Evolutionary conservation across 2,888 invertebrate species (phyloP), one percentile per base, ranked within the genome.

Genomic region (Drosophila borborema): DNA sequence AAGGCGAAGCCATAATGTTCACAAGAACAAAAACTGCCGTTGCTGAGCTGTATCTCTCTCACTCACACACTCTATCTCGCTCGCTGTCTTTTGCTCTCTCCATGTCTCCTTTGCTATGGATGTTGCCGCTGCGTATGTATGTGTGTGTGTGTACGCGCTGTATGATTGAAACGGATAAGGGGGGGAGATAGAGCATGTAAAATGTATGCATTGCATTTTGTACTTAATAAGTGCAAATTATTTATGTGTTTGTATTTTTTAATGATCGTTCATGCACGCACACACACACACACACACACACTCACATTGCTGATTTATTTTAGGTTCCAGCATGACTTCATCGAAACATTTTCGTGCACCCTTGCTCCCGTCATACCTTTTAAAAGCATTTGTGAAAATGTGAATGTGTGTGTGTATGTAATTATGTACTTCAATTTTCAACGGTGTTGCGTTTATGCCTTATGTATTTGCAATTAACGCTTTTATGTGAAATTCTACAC

Each of bases 291-390:
- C 51, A 40, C 51, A 62, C 48, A 36, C 36, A 66, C 53, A 64
- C 41, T 60, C 28, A 70, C 61, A 43, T n/a, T 66, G 76, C 58
- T 69, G 85, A 85, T 85, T 89, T 85, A 87, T 89, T 85, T 84
- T 82, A 80, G 70, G 77, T 86, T 89, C 82, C 82, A 85, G 86
- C 72, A 86, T 86, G 85, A 85, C 85, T 89, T 85, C 85, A 85
- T 85, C 83, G 87, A 51, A 72, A 72, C 74, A 71, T 77, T 79
- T 82, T 72, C 64, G 53, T 51, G 56, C 46, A 51, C 67, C 64
- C 58, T 80, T 63, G 49, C 46, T 63, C 63, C 63, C 9, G 8
- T 49, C 28, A 45, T 48, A 51, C 36, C 49, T 56, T 20, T 40
- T 40, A 16, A 40, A 40, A 40, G 41, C n/a, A 41, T 64, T 58